phyloP scores from a whole-genome alignment of 2,113 vertebrate genomes.

The Falcunculus frontatus region DNA sequence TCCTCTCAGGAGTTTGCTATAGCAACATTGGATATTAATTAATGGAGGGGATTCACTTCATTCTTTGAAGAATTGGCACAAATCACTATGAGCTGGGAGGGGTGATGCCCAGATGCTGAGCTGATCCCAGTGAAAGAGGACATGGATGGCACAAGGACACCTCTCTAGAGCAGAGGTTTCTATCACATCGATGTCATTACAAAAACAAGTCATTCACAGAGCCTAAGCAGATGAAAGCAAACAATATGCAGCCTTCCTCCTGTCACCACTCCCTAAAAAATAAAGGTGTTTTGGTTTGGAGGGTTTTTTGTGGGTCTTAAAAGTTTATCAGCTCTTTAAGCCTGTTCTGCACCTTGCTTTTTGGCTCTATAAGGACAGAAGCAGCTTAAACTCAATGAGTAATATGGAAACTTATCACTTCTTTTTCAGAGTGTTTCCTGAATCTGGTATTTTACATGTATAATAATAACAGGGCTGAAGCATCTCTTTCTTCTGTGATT shows the following conservation, averaged over 20 bases:
- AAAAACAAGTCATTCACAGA: neutral
- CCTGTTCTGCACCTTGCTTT: neutral
- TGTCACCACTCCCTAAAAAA: neutral
- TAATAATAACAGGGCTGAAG: neutral
- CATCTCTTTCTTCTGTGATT: neutral
- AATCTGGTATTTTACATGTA: neutral
- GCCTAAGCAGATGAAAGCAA: neutral
- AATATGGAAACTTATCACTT: neutral
- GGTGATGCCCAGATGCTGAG: neutral
- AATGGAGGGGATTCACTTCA: neutral
- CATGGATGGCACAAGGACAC: neutral
- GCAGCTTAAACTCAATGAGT: neutral
- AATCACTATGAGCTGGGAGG: neutral
- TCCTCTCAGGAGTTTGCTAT: neutral
- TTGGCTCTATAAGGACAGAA: neutral
- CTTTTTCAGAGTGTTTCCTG: neutral
- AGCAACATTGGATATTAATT: neutral
- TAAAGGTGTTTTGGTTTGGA: neutral
- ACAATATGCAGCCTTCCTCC: neutral
- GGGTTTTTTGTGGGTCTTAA: rapidly evolving
- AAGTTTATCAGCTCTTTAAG: neutral
- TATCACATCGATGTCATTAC: neutral
- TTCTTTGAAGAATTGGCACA: neutral
- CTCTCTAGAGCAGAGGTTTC: neutral
- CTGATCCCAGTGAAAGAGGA: neutral